phyloP scores from a whole-genome alignment of 1,140 invertebrate genomes.

The Tribolium castaneum region DNA sequence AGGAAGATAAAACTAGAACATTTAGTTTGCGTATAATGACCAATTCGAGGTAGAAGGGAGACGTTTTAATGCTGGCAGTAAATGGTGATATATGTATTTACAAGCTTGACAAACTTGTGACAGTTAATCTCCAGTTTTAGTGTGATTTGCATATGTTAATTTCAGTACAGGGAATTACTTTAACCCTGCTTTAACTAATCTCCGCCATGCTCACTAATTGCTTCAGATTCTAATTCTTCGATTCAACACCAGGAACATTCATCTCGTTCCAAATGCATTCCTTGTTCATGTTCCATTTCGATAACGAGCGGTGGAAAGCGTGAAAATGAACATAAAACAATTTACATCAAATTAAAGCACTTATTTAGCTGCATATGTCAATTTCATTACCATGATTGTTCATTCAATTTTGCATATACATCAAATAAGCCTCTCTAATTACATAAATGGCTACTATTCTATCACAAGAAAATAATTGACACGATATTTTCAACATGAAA shows the following conservation, averaged over 20 bases:
- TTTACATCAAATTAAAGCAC: slow-evolving; percentile 44
- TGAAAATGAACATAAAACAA: slow-evolving; percentile 34
- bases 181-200: slow-evolving; percentile 47
- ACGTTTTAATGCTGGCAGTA: slow-evolving; percentile 15
- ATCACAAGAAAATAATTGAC: neutral
- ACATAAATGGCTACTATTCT: slow-evolving; percentile 4
- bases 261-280: slow-evolving; percentile 28
- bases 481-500: neutral
- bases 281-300: slow-evolving; percentile 14
- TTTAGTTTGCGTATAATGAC: slow-evolving; percentile 28
- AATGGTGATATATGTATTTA: slow-evolving; percentile 38
- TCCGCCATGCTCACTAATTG: slow-evolving; percentile 43
- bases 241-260: slow-evolving; percentile 36
- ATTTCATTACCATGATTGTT: slow-evolving; percentile 45
- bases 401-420: neutral
- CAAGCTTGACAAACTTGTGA: slow-evolving; percentile 56
- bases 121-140: slow-evolving; percentile 57
- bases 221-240: slow-evolving; percentile 41
- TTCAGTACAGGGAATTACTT: slow-evolving; percentile 46
- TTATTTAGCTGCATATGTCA: slow-evolving; percentile 46
- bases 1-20: slow-evolving; percentile 13
- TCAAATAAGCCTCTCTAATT: neutral
- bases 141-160: slow-evolving; percentile 58
- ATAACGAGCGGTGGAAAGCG: slow-evolving; percentile 20
- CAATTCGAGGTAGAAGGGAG: slow-evolving; percentile 22